A percentile compares a stretch with the other conserved stretches of the same genome.
phyloP scores from a whole-genome alignment of 2,113 vertebrate species.

The Oceanodroma tethys region DNA sequence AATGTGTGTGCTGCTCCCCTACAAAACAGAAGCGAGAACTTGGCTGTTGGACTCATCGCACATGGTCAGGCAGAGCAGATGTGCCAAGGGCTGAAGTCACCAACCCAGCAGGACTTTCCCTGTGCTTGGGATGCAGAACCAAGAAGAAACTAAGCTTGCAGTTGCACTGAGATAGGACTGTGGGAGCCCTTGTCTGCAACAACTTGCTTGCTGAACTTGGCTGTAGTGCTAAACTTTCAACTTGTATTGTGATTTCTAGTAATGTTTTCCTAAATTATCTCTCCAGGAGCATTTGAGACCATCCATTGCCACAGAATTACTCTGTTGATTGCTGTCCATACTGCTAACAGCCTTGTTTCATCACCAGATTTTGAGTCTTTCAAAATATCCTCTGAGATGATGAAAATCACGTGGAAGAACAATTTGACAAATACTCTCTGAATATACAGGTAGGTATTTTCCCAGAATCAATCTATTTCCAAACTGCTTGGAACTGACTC shows the following conservation, averaged over 20 bases:
- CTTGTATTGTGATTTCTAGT: background rate
- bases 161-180: background rate
- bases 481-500: background rate
- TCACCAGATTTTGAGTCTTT: background rate
- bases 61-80: fast-evolving
- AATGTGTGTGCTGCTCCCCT: background rate
- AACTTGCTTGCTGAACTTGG: background rate
- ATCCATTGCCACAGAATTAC: background rate
- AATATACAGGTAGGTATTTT: background rate
- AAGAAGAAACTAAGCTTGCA: background rate
- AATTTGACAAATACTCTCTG: background rate
- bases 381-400: background rate
- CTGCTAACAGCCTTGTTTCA: background rate
- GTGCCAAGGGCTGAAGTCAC: background rate
- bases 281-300: background rate
- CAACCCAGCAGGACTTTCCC: background rate
- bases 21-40: background rate
- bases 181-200: background rate
- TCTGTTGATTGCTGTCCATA: background rate
- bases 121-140: background rate
- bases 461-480: background rate
- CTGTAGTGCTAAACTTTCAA: background rate
- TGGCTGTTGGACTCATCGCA: fast-evolving
- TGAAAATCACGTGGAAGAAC: background rate
- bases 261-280: background rate